phyloP scores from a whole-genome alignment of 2,113 vertebrate genomes.

The Corythoichthys haematopterus region DNA sequence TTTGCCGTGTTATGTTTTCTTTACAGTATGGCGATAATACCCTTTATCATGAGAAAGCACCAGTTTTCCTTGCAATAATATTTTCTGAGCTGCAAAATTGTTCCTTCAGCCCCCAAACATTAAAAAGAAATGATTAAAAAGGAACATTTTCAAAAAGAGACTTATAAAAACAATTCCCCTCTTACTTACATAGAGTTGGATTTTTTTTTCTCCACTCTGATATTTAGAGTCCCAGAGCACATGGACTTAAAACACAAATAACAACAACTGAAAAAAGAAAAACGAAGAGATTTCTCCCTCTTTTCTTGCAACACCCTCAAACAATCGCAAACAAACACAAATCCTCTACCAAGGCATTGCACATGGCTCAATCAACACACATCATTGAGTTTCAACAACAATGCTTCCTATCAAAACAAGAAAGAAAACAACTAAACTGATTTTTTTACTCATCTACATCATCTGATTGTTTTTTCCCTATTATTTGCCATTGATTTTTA shows the following conservation, averaged over 20 bases:
- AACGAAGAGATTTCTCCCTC: slow-evolving; percentile 64
- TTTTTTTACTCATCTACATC: slow-evolving; percentile 47
- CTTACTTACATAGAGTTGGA: slow-evolving; percentile 75
- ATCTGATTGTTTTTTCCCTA: slow-evolving; percentile 39
- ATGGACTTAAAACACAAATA: slow-evolving; percentile 74
- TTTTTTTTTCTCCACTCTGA: slow-evolving; percentile 62
- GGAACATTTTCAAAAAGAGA: slow-evolving; percentile 41
- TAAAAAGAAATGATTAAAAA: slow-evolving; percentile 71
- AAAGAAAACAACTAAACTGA: slow-evolving; percentile 66
- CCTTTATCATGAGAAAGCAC: slow-evolving; percentile 68
- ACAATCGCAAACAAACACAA: slow-evolving; percentile 80
- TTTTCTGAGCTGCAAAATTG: slow-evolving; percentile 74
- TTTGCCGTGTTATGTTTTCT: not conserved
- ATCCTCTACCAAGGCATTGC: slow-evolving; percentile 85
- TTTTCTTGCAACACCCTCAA: slow-evolving; percentile 71
- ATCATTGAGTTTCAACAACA: slow-evolving; percentile 76
- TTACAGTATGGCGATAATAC: not conserved
- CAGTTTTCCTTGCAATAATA: slow-evolving; percentile 78
- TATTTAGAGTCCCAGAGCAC: slow-evolving; percentile 81
- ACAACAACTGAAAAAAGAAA: slow-evolving; percentile 68
- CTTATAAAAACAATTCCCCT: slow-evolving; percentile 63
- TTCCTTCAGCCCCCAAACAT: slow-evolving; percentile 79
- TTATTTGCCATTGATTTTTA: slow-evolving; percentile 35
- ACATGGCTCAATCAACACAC: slow-evolving; percentile 84
- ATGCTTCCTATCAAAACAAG: slow-evolving; percentile 76